A percentile compares a stretch with the other conserved stretches of the same genome.
phyloP scores from a whole-genome alignment of 2,113 vertebrate species.

The Daboia siamensis region DNA sequence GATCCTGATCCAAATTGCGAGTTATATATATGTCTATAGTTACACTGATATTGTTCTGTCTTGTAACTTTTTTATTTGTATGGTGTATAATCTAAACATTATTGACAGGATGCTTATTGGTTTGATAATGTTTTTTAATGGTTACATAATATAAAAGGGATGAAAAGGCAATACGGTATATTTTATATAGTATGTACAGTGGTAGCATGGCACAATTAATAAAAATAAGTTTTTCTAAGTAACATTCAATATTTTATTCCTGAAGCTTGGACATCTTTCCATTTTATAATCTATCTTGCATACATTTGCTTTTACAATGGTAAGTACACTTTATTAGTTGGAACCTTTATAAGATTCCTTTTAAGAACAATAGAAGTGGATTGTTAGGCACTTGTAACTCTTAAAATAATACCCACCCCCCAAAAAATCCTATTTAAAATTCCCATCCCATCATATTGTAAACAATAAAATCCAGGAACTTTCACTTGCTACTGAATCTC shows the following conservation, averaged over 20 bases:
- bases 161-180: not conserved
- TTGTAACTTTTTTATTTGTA: not conserved
- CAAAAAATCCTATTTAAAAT: not conserved
- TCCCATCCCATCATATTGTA: not conserved
- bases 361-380: not conserved
- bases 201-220: not conserved
- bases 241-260: slow-evolving; percentile 58
- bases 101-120: slow-evolving; percentile 5
- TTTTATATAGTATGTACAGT: not conserved
- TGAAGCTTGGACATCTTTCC: slow-evolving; percentile 66
- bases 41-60: not conserved
- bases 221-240: not conserved
- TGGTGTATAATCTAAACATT: slow-evolving; percentile 7
- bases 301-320: slow-evolving; percentile 63
- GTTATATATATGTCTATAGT: not conserved
- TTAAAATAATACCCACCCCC: not conserved
- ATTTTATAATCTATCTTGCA: slow-evolving; percentile 54
- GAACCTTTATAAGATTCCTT: not conserved
- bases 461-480: not conserved
- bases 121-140: slow-evolving; percentile 18
- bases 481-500: not conserved
- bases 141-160: not conserved
- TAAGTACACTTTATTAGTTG: slow-evolving; percentile 55
- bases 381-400: not conserved
- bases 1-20: not conserved